Evolutionary conservation across 1,140 invertebrate species (phyloP).

Genomic region (Sipha flava): DNA sequence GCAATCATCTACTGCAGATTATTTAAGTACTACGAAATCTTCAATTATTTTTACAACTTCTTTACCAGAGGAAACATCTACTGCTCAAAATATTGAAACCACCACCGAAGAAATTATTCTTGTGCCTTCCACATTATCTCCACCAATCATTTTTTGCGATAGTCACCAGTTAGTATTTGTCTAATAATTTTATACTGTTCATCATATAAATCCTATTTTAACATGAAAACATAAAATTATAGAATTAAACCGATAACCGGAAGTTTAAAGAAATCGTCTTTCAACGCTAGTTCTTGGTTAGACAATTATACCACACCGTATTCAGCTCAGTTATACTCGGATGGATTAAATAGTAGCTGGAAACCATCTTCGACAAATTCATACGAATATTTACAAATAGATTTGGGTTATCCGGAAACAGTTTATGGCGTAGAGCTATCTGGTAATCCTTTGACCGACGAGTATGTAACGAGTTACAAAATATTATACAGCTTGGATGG

Average conservation of each 20-base stretch:
- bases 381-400: constrained; percentile 62
- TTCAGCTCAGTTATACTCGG: not conserved
- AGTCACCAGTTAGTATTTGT: not conserved
- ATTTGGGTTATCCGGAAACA: constrained; percentile 53
- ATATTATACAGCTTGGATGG: constrained; percentile 61
- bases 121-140: not conserved
- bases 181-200: not conserved
- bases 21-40: not conserved
- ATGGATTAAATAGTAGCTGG: constrained; percentile 49
- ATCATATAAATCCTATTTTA: too few relatives aligned
- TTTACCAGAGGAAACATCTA: not conserved
- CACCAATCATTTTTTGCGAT: not conserved
- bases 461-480: constrained; percentile 66
- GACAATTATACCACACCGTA: not conserved
- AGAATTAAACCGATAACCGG: not conserved
- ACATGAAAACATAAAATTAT: too few relatives aligned
- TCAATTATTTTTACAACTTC: not conserved
- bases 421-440: constrained; percentile 64
- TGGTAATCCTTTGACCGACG: constrained; percentile 55
- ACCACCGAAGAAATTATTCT: not conserved
- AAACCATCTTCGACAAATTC: constrained; percentile 49
- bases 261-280: not conserved
- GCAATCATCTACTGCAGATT: not conserved
- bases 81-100: not conserved
- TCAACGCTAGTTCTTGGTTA: not conserved